These are phyloP conservation scores for Dolichoris vasculosae DNA, from an alignment of 1,140 invertebrate genomes.

Conservation along the genomic window DNA sequence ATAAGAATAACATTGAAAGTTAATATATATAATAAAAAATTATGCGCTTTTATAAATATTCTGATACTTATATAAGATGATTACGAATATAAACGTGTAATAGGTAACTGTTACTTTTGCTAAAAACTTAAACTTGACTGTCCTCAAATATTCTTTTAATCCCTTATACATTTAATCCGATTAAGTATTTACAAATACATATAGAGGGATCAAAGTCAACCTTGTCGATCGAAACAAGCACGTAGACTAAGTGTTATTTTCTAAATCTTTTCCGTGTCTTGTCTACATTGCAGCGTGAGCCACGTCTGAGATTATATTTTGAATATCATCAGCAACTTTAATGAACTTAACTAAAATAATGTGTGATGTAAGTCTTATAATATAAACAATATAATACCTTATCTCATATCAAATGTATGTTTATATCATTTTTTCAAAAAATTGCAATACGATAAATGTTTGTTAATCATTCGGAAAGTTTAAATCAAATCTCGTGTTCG, in stretches of 20 bases:
- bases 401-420: not conserved
- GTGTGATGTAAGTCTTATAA: not conserved
- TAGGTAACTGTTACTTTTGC: not conserved
- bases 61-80: not conserved
- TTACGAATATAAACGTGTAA: not conserved
- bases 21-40: not conserved
- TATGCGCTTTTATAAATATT: not conserved
- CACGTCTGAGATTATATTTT: not conserved
- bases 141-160: slow-evolving; percentile 14
- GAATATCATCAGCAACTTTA: slow-evolving; percentile 38
- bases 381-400: not conserved
- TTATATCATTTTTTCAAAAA: not conserved
- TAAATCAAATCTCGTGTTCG: no score
- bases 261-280: slow-evolving; percentile 21
- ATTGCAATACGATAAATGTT: no score
- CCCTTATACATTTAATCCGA: slow-evolving; percentile 37
- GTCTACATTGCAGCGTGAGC: slow-evolving; percentile 11
- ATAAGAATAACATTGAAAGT: no score
- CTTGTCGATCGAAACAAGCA: slow-evolving; percentile 30
- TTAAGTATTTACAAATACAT: slow-evolving; percentile 37
- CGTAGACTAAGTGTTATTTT: slow-evolving; percentile 34
- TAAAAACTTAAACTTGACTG: slow-evolving; percentile 6
- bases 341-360: slow-evolving; percentile 6
- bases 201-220: slow-evolving; percentile 40
- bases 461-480: no score